Percentiles rank a stretch among this genome's conserved stretches.
These are phyloP conservation scores for Anorthoa munda DNA, from an alignment of 2,888 invertebrate genomes.

Conservation along the genomic window DNA sequence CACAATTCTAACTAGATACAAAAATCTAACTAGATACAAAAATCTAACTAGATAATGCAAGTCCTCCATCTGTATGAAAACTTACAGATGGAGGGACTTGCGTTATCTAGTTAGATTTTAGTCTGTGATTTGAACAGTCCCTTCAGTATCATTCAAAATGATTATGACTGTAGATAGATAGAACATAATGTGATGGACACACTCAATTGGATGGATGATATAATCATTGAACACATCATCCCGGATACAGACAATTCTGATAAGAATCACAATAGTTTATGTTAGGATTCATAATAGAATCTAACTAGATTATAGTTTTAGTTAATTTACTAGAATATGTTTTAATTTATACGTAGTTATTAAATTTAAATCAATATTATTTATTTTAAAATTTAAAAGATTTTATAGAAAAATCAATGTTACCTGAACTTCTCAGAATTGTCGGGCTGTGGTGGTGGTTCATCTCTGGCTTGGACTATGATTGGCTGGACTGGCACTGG, in stretches of 20 bases:
- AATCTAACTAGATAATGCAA: too few relatives aligned
- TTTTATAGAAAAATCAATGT: too few relatives aligned
- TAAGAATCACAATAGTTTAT: constrained; percentile 6
- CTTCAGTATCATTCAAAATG: too few relatives aligned
- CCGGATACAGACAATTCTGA: background rate
- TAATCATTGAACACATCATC: background rate
- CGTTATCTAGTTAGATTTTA: too few relatives aligned
- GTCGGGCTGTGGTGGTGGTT: constrained; percentile 61
- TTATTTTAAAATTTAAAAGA: too few relatives aligned
- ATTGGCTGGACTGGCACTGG: constrained; percentile 72
- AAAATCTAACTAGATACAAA: too few relatives aligned
- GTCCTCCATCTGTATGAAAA: too few relatives aligned
- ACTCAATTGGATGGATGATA: background rate
- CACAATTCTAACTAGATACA: too few relatives aligned
- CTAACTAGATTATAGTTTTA: background rate
- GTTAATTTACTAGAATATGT: background rate
- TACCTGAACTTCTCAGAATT: constrained; percentile 83
- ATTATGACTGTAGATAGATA: too few relatives aligned
- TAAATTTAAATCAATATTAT: background rate
- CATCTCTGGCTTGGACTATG: constrained; percentile 71
- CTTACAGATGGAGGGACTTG: too few relatives aligned
- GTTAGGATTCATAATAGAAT: background rate
- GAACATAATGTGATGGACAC: too few relatives aligned
- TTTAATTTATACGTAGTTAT: background rate
- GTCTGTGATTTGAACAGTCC: too few relatives aligned